Percentiles rank a stretch among this genome's conserved stretches.
Conservation (phyloP, 2,113 vertebrate genomes). For the Grus americana region DNA sequence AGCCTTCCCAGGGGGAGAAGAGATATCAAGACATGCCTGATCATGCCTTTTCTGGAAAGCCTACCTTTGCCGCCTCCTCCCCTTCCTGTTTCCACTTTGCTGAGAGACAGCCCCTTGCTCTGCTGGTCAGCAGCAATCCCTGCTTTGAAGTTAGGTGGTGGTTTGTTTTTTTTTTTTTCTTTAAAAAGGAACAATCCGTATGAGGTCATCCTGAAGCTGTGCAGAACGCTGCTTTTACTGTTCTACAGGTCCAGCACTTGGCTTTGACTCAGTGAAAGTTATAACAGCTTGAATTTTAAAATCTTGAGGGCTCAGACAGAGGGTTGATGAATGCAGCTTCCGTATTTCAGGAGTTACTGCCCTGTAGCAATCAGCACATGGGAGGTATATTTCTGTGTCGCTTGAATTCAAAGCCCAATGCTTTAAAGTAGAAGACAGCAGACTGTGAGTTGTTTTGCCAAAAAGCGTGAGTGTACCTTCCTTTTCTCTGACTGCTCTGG, state of each 20-base stretch:
- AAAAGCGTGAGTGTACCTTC: not conserved
- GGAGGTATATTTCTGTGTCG: not conserved
- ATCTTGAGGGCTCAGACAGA: not conserved
- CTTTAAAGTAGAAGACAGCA: not conserved
- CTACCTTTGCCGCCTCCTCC: slow-evolving; percentile 56
- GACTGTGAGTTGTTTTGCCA: not conserved
- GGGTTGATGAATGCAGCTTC: not conserved
- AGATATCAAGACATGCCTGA: slow-evolving; percentile 23
- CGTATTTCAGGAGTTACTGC: not conserved
- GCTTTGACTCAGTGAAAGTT: not conserved
- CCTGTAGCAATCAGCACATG: not conserved
- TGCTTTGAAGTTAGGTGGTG: not conserved
- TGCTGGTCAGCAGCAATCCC: slow-evolving; percentile 26
- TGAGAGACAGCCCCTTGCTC: slow-evolving; percentile 7
- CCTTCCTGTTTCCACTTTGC: slow-evolving; percentile 54
- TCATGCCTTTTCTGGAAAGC: slow-evolving; percentile 67
- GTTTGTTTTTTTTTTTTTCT: not conserved
- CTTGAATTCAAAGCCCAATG: not conserved
- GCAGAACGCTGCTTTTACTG: not conserved
- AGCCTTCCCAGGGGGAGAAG: slow-evolving; percentile 20
- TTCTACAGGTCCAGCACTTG: not conserved
- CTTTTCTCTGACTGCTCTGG: not conserved
- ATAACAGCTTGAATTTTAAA: not conserved
- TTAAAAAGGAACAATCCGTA: not conserved
- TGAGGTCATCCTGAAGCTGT: slow-evolving; percentile 36